phyloP scores from a whole-genome alignment of 2,888 invertebrate species.

The Mimas tiliae region DNA sequence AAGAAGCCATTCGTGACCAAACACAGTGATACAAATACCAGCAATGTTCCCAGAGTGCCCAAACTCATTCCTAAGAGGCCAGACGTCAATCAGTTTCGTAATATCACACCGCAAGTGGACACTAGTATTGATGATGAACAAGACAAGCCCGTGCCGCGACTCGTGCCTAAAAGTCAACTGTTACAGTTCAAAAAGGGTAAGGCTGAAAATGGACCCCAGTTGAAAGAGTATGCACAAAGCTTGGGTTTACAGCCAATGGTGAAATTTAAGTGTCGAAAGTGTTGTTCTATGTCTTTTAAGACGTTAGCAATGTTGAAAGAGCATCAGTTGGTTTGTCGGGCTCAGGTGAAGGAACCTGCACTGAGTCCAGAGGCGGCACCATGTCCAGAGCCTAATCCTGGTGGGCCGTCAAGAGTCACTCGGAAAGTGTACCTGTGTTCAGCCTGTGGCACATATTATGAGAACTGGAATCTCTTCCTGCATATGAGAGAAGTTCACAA shows the following conservation, averaged over 20 bases:
- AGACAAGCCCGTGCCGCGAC: slow-evolving; percentile 76
- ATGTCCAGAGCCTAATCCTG: slow-evolving; percentile 60
- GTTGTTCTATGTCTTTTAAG: slow-evolving; percentile 88
- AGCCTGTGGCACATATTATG: slow-evolving; percentile 92
- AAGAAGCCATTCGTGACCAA: slow-evolving; percentile 63
- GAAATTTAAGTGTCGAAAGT: slow-evolving; percentile 90
- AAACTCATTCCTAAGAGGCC: slow-evolving; percentile 72
- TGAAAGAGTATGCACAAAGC: slow-evolving; percentile 89
- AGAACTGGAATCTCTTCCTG: slow-evolving; percentile 93
- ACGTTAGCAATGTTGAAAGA: slow-evolving; percentile 88
- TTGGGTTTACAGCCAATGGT: slow-evolving; percentile 89
- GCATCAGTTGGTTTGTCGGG: slow-evolving; percentile 87
- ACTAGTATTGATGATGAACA: slow-evolving; percentile 64
- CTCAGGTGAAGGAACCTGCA: slow-evolving; percentile 72
- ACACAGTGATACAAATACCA: slow-evolving; percentile 61
- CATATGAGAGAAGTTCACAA: slow-evolving; percentile 94
- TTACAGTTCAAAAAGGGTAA: slow-evolving; percentile 77
- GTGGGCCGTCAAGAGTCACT: slow-evolving; percentile 86
- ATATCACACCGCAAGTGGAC: slow-evolving; percentile 63
- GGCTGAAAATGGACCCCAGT: slow-evolving; percentile 69
- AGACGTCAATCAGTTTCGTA: slow-evolving; percentile 66
- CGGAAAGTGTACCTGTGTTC: slow-evolving; percentile 92
- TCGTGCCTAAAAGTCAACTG: slow-evolving; percentile 79
- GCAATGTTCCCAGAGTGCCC: slow-evolving; percentile 63
- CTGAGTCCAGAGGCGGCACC: slow-evolving; percentile 71